Evolutionary conservation across 2,888 invertebrate species (phyloP), one percentile per base, ranked within the genome.

Genomic region (Diachrysia chrysitis): DNA sequence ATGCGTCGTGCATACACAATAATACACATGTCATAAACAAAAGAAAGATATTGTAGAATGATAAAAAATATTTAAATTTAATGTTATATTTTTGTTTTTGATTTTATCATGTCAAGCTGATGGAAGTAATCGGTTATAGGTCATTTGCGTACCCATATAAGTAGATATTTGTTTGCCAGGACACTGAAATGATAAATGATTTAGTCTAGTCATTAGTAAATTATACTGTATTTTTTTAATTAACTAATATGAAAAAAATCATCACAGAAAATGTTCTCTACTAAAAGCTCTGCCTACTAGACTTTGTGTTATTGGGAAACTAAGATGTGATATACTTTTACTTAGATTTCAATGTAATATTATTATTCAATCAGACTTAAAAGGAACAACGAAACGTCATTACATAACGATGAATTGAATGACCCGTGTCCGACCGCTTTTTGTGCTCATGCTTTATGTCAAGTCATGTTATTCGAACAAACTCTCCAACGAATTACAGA

Each of bases 401-500:
- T 81, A 76, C 69, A 69, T 76, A 78, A 81, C 69, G 62, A 76
- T 73, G 62, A 59, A 32, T 74, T 73, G 62, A 78, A 71, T 77
- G 76, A 83, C 79, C 81, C 65, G 74, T 53, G 76, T 63, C 61
- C 57, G 73, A 76, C 78, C 76, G 73, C 79, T 73, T 81, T 82
- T 76, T 83, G 76, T 76, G 66, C 61, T 72, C 71, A 80, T 70
- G 69, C 74, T 83, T 82, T 82, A 76, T 84, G 85, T 83, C 82
- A 83, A 83, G 84, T 86, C 86, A 85, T 82, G 83, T 83, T 83
- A 79, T 65, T 72, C 78, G 66, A 63, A 74, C 73, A 81, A 79
- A 78, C 77, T 79, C 80, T 72, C 81, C 75, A 69, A 66, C 63
- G 73, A 72, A 75, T 77, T 70, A 81, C 67, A 76, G 82, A 85